phyloP scores from a whole-genome alignment of 2,888 invertebrate species.

The Pegoplata infirma region DNA sequence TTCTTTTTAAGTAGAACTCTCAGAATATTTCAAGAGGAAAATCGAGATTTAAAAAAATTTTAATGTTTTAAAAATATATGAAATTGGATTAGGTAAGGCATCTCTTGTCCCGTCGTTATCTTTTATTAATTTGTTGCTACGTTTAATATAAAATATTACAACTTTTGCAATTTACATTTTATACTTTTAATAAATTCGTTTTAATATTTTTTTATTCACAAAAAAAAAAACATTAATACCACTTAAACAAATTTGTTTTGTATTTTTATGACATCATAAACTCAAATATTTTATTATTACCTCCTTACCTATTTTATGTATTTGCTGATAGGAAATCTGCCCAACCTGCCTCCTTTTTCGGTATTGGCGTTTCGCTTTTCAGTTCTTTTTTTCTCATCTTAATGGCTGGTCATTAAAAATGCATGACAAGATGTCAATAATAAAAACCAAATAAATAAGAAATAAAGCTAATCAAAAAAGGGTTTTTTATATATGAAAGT shows the following conservation, averaged over 20 bases:
- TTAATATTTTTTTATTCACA: background rate
- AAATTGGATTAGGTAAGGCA: too few species aligned
- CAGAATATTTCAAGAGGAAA: too few species aligned
- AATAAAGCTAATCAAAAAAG: conserved; percentile 30
- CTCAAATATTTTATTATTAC: conserved; percentile 47
- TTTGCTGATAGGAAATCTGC: background rate
- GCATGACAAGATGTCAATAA: conserved; percentile 37
- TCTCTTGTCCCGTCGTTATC: too few species aligned
- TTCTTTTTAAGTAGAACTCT: too few species aligned
- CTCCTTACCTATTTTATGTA: conserved; percentile 19
- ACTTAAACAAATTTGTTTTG: conserved; percentile 23
- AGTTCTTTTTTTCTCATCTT: background rate
- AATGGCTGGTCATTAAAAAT: conserved; percentile 25
- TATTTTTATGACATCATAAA: conserved; percentile 50
- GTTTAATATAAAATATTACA: background rate
- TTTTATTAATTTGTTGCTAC: too few species aligned
- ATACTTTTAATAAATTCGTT: background rate
- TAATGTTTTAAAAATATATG: too few species aligned
- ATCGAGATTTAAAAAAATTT: too few species aligned
- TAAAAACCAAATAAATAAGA: conserved; percentile 35
- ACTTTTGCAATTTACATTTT: background rate
- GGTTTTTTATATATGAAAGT: conserved; percentile 19
- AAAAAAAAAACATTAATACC: background rate
- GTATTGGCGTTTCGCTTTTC: background rate
- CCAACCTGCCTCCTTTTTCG: too few species aligned